phyloP scores from a whole-genome alignment of 2,113 vertebrate genomes.

The Caranx ignobilis region DNA sequence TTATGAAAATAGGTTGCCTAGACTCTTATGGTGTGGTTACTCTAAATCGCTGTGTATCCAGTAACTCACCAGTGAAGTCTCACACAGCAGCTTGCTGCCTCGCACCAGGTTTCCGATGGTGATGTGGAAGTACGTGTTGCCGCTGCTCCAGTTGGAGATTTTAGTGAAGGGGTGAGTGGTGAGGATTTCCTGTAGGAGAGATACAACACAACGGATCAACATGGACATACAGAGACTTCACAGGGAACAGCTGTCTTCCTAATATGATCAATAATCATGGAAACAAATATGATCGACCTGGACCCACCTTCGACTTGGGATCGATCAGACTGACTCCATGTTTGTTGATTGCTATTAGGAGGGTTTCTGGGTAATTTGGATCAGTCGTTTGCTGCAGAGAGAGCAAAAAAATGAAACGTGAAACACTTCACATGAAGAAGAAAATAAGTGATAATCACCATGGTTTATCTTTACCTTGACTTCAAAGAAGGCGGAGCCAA shows the following conservation, averaged over 20 bases:
- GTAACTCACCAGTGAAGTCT: constrained; percentile 92
- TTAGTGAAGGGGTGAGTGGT: constrained; percentile 97
- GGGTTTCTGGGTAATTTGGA: constrained; percentile 97
- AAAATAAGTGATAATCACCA: no score
- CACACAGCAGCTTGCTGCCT: constrained; percentile 95
- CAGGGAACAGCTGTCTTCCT: no score
- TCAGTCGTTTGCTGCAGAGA: constrained; percentile 95
- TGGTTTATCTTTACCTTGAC: constrained; percentile 88
- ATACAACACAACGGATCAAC: not conserved
- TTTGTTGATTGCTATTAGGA: constrained; percentile 98
- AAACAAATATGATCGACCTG: not conserved
- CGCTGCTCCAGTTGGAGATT: constrained; percentile 99
- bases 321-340: constrained; percentile 98
- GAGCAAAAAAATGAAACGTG: not conserved
- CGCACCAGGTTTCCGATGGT: constrained; percentile 96
- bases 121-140: constrained; percentile 98
- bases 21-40: not conserved
- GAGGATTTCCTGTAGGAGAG: constrained; percentile 88
- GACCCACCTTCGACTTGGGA: constrained; percentile 92
- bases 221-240: no score
- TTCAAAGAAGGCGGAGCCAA: constrained; percentile 98
- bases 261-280: no score
- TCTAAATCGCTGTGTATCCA: constrained; percentile 29
- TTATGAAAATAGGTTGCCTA: not conserved
- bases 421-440: not conserved